Evolutionary conservation across 2,888 invertebrate genomes (phyloP).

Genomic region (Yponomeuta malinellus): DNA sequence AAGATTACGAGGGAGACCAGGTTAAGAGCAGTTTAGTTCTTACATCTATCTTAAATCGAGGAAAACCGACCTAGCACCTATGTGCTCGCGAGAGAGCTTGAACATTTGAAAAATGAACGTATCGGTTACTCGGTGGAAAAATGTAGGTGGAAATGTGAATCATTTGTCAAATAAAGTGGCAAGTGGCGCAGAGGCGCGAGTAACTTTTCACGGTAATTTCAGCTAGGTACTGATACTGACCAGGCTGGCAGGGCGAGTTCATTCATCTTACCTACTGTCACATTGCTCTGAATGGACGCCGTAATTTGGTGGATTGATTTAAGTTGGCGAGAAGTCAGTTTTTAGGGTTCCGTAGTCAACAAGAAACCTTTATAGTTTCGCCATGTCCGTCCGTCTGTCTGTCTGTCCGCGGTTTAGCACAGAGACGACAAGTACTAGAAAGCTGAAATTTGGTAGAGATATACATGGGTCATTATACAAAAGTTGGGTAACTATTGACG

Average conservation of each 20-base stretch:
- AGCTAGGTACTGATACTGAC: slow-evolving; percentile 4
- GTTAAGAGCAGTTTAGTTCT: too few relatives aligned
- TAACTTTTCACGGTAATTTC: slow-evolving; percentile 10
- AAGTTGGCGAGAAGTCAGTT: too few relatives aligned
- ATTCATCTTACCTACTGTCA: slow-evolving; percentile 11
- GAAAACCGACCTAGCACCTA: background rate
- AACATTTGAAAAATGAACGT: background rate
- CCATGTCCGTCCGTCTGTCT: too few relatives aligned
- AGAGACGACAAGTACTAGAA: too few relatives aligned
- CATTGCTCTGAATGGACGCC: background rate
- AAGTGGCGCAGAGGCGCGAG: background rate
- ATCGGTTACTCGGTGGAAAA: background rate
- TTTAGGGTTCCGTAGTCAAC: too few relatives aligned
- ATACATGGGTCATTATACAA: too few relatives aligned
- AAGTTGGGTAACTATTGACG: too few relatives aligned
- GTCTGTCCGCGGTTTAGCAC: too few relatives aligned
- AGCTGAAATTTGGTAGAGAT: too few relatives aligned
- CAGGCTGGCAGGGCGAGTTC: slow-evolving; percentile 3
- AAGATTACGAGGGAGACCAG: too few relatives aligned
- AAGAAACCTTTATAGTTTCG: too few relatives aligned
- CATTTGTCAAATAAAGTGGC: slow-evolving; percentile 12
- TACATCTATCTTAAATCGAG: background rate
- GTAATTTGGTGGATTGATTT: too few relatives aligned
- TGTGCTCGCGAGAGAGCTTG: background rate
- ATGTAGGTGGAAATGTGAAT: background rate